A percentile compares a stretch with the other conserved stretches of the same genome.
These are phyloP conservation scores for Pseudorasbora parva DNA, from an alignment of 2,113 vertebrate species.

Conservation along the genomic window DNA sequence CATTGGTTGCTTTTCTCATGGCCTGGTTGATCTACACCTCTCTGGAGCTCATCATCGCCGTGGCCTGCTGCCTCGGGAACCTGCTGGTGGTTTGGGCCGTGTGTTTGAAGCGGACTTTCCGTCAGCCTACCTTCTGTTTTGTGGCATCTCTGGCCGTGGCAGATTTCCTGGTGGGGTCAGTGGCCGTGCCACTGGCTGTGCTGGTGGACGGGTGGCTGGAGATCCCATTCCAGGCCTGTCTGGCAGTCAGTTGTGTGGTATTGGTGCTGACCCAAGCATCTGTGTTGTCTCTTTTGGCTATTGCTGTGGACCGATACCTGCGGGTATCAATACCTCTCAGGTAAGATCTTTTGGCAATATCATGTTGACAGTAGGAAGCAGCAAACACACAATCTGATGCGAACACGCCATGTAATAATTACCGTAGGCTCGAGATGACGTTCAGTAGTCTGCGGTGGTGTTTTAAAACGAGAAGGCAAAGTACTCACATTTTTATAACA, in stretches of 20 bases:
- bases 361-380: no score
- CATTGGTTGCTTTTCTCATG: constrained; percentile 9
- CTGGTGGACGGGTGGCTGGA: constrained; percentile 71
- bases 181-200: constrained; percentile 83
- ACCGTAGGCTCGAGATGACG: no score
- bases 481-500: no score
- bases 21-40: constrained; percentile 33
- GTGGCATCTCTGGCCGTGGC: constrained; percentile 84
- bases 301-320: constrained; percentile 86
- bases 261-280: constrained; percentile 81
- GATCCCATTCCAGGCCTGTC: constrained; percentile 74
- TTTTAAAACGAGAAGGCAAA: no score
- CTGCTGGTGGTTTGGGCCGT: constrained; percentile 81
- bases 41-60: constrained; percentile 67
- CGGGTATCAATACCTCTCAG: constrained; percentile 78
- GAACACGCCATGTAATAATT: no score
- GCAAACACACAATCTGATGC: no score
- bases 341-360: constrained; percentile 60
- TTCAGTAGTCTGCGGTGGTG: no score
- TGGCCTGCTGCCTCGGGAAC: constrained; percentile 81
- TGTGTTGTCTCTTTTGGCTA: constrained; percentile 83
- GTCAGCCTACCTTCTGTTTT: constrained; percentile 80
- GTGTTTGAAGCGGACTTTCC: constrained; percentile 66
- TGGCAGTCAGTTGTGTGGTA: constrained; percentile 82
- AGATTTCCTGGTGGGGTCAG: constrained; percentile 79